Percentiles rank a stretch among this genome's conserved stretches.
phyloP scores from a whole-genome alignment of 2,888 invertebrate genomes.

The Mamestra brassicae region DNA sequence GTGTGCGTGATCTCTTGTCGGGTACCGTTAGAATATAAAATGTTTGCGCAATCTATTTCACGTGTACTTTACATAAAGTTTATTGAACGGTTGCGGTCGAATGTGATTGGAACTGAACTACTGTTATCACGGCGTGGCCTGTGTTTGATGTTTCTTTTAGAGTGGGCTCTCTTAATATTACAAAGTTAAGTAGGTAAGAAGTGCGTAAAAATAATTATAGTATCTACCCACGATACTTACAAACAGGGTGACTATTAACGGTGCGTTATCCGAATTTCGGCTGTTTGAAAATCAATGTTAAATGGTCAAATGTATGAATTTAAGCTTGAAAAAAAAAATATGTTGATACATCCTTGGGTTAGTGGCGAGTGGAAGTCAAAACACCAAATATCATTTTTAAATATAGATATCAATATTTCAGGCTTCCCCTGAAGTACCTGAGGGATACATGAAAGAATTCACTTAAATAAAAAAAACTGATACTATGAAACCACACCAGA shows the following conservation, averaged over 20 bases:
- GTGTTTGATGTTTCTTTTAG: slow-evolving; percentile 38
- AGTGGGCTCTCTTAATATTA: slow-evolving; percentile 32
- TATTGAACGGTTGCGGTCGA: slow-evolving; percentile 48
- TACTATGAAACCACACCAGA: background rate
- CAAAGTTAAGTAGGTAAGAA: slow-evolving; percentile 21
- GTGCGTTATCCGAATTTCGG: no score
- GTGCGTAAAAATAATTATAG: background rate
- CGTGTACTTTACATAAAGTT: slow-evolving; percentile 52
- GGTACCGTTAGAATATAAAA: slow-evolving; percentile 53
- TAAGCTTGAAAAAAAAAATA: no score
- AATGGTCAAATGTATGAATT: no score
- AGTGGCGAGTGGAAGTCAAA: no score
- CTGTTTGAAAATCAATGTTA: no score
- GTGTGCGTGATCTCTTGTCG: slow-evolving; percentile 38
- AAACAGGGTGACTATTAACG: background rate
- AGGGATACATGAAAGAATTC: no score
- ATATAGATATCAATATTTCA: background rate
- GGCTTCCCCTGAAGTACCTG: background rate
- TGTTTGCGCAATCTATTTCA: slow-evolving; percentile 51
- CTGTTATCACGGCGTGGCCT: slow-evolving; percentile 22
- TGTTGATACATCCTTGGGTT: no score
- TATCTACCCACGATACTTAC: background rate
- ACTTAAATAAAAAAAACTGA: background rate
- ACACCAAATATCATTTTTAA: no score
- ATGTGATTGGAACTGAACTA: slow-evolving; percentile 40